Base-by-base conservation (phyloP, 2,888 invertebrate species). In the Oscheius sp. region DNA sequence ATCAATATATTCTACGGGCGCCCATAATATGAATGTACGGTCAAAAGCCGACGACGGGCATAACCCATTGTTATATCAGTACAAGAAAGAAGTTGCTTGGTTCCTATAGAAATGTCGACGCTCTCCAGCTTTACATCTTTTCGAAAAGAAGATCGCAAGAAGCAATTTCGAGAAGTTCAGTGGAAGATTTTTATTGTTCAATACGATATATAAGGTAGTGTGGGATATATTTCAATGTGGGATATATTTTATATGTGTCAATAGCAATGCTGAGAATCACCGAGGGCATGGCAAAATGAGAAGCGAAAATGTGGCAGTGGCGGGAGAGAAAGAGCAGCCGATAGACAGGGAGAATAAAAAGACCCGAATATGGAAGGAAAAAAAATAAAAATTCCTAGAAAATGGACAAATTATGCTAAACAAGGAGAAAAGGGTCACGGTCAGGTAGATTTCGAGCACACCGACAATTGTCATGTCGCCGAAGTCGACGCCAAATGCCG, bases 101-200 rank as follows among this genome's bases (percentile, higher is more conserved):
- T 96, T 59, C 98, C 98, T 90, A 95, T 98, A 12, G 98, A 94
- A 83, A 99, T 93, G 90, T 99, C 99, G 89, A 99, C 96, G 90
- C 97, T 96, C 89, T 99, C 98, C 90, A 99, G 94, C 89, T 95
- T 93, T 88, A 99, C 95, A 89, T 99, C 98, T 90, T 94, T 94
- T n/a, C n/a, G n/a, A n/a, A n/a, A n/a, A n/a, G 45, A n/a, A n/a
- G n/a, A n/a, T n/a, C n/a, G n/a, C n/a, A n/a, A n/a, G n/a, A n/a
- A n/a, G n/a, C n/a, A n/a, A n/a, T n/a, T n/a, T n/a, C n/a, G n/a
- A n/a, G n/a, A n/a, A n/a, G n/a, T n/a, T n/a, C n/a, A n/a, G n/a
- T n/a, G n/a, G n/a, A n/a, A n/a, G n/a, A n/a, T n/a, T n/a, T n/a
- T n/a, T n/a, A n/a, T n/a, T n/a, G n/a, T n/a, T n/a, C n/a, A n/a